Base-by-base conservation (phyloP, 2,113 vertebrate genomes). In the Jaculus jaculus region DNA sequence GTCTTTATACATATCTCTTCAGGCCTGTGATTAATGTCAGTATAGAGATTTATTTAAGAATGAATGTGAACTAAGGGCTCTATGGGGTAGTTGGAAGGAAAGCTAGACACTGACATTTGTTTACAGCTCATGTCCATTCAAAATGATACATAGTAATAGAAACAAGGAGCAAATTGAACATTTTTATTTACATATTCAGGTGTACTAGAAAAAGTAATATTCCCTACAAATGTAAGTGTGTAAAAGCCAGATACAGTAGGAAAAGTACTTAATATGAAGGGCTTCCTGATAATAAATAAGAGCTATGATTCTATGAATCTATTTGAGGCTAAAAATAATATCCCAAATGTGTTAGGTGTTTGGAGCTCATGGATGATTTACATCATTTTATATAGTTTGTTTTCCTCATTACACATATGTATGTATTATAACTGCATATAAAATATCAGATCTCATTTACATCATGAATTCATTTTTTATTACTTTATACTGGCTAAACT, bases 391-490 rank as follows among this genome's bases (percentile, higher is more conserved):
- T n/a, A 84, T 42, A 24, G 32, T 72, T 32, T n/a, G 60, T 61
- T n/a, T 42, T n/a, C 47, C 0, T 90, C 42, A 83, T 86, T 93
- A 92, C n/a, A 89, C 93, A 90, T 69, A 24, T 81, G 86, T 87
- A 37, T 63, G 21, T 89, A 78, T 17, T 54, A 6, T 60, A 90
- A 63, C 79, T 91, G 42, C 34, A 82, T 87, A 88, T 93, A 92
- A 42, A 94, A 94, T 71, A 82, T 75, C n/a, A 66, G 23, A 3
- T 83, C 11, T 77, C 37, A 26, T 92, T 75, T 83, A 94, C 75
- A 91, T 72, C 75, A 66, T 78, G 61, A 10, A 20, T 71, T 93
- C 47, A 24, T 84, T 94, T 94, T 91, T 79, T 96, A 82, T 93
- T 95, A 77, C 26, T 30, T 84, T 84, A 84, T 84, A 87, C 58